A percentile compares a stretch with the other conserved stretches of the same genome.
phyloP scores from a whole-genome alignment of 2,797 vertebrate genomes.

The Tinamus major region DNA sequence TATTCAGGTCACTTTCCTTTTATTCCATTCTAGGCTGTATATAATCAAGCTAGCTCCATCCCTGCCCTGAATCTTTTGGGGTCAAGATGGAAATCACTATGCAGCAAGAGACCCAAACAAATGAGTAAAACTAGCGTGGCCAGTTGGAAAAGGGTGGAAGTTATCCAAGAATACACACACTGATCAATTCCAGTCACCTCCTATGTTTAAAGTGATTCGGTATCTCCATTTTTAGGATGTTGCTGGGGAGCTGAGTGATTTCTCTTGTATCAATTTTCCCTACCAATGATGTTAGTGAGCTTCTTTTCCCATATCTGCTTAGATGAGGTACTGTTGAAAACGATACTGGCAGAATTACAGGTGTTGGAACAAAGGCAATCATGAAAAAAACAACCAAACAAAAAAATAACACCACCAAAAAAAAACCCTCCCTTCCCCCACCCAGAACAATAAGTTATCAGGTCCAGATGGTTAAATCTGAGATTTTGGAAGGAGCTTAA shows the following conservation, averaged over 20 bases:
- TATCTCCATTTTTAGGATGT: conserved; percentile 74
- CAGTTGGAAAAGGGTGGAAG: conserved; percentile 51
- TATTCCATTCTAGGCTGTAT: conserved; percentile 37
- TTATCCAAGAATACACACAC: conserved; percentile 56
- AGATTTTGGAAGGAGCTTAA: conserved; percentile 73
- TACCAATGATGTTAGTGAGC: conserved; percentile 33
- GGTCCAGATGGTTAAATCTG: conserved; percentile 67
- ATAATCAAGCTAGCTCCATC: conserved; percentile 40
- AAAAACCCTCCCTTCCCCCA: background rate
- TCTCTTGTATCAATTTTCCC: conserved; percentile 47
- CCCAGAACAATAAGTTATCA: conserved; percentile 60
- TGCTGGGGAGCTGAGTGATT: conserved; percentile 64
- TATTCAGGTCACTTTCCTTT: conserved; percentile 59
- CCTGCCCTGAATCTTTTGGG: conserved; percentile 42
- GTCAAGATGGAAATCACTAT: conserved; percentile 47
- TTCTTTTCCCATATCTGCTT: conserved; percentile 38
- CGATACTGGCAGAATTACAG: conserved; percentile 22
- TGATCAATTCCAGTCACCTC: conserved; percentile 71
- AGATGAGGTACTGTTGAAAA: conserved; percentile 42
- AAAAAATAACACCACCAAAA: background rate
- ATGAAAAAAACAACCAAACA: background rate
- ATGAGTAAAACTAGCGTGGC: conserved; percentile 50
- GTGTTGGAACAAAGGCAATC: conserved; percentile 47
- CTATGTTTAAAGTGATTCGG: conserved; percentile 72
- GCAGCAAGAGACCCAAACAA: conserved; percentile 57